These are phyloP conservation scores for Phoxinus dragarum DNA, from an alignment of 2,797 vertebrate species.

Conservation along the genomic window DNA sequence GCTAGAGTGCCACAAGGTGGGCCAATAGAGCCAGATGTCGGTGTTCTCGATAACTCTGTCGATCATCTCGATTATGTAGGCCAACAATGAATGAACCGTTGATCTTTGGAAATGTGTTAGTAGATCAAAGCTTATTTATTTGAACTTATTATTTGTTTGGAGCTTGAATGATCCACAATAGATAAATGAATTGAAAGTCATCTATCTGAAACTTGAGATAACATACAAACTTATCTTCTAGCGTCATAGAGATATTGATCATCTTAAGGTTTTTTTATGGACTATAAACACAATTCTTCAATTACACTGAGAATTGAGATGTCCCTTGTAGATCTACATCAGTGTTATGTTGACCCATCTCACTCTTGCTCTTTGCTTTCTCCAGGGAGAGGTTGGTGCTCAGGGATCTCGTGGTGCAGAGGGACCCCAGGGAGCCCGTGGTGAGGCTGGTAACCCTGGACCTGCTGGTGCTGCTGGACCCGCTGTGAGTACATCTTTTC, in stretches of 20 bases:
- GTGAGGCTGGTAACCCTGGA: slow-evolving; percentile 92
- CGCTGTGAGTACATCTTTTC: slow-evolving; percentile 80
- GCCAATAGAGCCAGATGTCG: background rate
- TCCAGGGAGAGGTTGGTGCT: slow-evolving; percentile 90
- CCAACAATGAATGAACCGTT: background rate
- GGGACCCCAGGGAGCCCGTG: slow-evolving; percentile 90
- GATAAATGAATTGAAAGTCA: background rate
- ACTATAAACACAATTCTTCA: background rate
- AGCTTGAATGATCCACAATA: background rate
- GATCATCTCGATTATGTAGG: background rate
- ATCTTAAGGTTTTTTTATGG: background rate
- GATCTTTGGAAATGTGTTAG: slow-evolving; percentile 21
- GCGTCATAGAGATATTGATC: background rate
- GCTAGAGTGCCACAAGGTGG: background rate
- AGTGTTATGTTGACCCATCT: background rate
- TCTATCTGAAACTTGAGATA: background rate
- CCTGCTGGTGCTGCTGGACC: slow-evolving; percentile 91
- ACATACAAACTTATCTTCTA: background rate
- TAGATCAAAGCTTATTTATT: background rate
- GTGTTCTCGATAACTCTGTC: background rate
- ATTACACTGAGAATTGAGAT: slow-evolving; percentile 2
- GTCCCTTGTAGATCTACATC: background rate
- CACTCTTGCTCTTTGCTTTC: slow-evolving; percentile 36
- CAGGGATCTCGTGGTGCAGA: slow-evolving; percentile 92
- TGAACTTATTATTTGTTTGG: background rate